These are phyloP conservation scores for Planococcus citri DNA, from an alignment of 1,140 invertebrate species.

Conservation along the genomic window DNA sequence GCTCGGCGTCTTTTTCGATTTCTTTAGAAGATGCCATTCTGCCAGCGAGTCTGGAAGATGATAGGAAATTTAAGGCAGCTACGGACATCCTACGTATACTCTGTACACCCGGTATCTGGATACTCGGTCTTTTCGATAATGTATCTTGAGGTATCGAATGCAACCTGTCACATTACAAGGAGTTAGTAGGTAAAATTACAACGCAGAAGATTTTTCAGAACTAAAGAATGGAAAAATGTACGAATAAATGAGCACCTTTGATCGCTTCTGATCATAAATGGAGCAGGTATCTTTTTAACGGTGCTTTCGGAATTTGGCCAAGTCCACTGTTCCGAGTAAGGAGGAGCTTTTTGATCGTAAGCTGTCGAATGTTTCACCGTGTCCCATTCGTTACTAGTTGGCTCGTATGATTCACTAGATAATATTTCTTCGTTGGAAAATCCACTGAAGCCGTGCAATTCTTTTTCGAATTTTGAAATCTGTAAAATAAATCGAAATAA, in stretches of 20 bases:
- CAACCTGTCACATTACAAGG: conserved; percentile 10
- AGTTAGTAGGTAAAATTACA: neutral
- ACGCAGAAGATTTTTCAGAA: conserved; percentile 9
- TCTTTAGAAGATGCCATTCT: neutral
- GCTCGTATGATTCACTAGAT: neutral
- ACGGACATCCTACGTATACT: conserved; percentile 28
- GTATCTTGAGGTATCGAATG: conserved; percentile 20
- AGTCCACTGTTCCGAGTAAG: conserved; percentile 25
- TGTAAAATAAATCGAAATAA: conserved; percentile 27
- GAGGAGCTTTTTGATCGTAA: conserved; percentile 21
- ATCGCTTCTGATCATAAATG: neutral
- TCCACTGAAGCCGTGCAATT: conserved; percentile 30
- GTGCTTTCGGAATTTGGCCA: conserved; percentile 12
- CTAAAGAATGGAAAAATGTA: no score
- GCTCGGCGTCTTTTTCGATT: neutral
- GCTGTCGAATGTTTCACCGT: conserved; percentile 20
- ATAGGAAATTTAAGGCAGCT: conserved; percentile 29
- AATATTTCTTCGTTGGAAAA: conserved; percentile 30
- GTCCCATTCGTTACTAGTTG: conserved; percentile 27
- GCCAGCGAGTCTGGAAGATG: neutral
- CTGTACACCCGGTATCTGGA: conserved; percentile 14
- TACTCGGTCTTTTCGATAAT: neutral
- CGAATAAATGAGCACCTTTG: no score
- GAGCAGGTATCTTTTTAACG: conserved; percentile 8
- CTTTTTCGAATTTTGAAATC: conserved; percentile 31